A percentile compares a stretch with the other conserved stretches of the same genome.
phyloP scores from a whole-genome alignment of 2,797 vertebrate genomes.

The Leptatherina wallacei region DNA sequence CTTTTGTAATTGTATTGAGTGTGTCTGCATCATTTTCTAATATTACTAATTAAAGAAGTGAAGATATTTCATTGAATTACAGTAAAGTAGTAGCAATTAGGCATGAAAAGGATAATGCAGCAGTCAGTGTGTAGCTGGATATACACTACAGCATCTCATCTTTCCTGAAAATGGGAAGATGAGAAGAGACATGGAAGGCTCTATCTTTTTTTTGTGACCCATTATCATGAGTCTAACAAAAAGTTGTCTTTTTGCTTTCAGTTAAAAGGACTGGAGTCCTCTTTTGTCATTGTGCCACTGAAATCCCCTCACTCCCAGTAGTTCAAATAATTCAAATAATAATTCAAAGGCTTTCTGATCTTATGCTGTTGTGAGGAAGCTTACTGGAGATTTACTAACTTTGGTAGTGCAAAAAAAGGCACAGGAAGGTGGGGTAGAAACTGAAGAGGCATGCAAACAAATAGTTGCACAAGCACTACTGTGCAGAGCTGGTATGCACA shows the following conservation, averaged over 20 bases:
- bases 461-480: slow-evolving; percentile 41
- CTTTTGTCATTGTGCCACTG: no score
- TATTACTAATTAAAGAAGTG: not conserved
- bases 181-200: slow-evolving; percentile 23
- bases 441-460: slow-evolving; percentile 46
- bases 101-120: not conserved
- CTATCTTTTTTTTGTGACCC: not conserved
- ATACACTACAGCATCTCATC: slow-evolving; percentile 1
- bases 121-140: slow-evolving; percentile 22
- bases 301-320: not conserved
- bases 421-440: slow-evolving; percentile 1
- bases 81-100: not conserved
- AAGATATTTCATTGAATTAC: not conserved
- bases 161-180: slow-evolving; percentile 25
- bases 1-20: not conserved
- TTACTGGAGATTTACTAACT: slow-evolving; percentile 7
- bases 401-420: not conserved
- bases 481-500: slow-evolving; percentile 31
- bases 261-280: no score
- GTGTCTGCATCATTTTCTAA: not conserved
- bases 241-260: no score
- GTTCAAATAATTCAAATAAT: slow-evolving; percentile 4
- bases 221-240: no score
- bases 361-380: slow-evolving; percentile 8
- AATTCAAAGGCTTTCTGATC: slow-evolving; percentile 21